Evolutionary conservation across 2,888 invertebrate genomes (phyloP), one percentile per base, ranked within the genome.

Genomic region (Drosophila longiperda): DNA sequence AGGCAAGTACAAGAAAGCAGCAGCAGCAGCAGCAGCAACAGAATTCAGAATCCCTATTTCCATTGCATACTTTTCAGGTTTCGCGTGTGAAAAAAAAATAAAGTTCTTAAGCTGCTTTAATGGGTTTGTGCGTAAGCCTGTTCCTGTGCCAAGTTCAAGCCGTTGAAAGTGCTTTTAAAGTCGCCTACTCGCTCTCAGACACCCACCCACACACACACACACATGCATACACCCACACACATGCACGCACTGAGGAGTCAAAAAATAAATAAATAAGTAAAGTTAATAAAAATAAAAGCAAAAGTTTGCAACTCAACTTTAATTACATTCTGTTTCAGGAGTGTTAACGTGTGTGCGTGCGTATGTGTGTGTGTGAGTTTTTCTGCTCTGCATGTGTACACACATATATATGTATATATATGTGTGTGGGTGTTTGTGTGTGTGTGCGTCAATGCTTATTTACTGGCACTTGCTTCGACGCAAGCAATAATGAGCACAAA

Each of bases 51-150:
- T 55, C 66, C 72, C 75, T 73, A 73, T 76, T 79, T 88, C 77
- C 87, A 78, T 86, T 90, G 90, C 85, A 85, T 88, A 88, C 90
- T 88, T 85, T 74, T 70, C 80, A 75, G 89, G 89, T 83, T 83
- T 84, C 89, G 87, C 80, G 89, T 74, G 62, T 60, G 69, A 75
- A 50, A 38, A 66, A 66, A 64, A 77, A 38, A 66, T 62, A 77
- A 83, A 90, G 84, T 84, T 83, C 89, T 77, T 91, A 90, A 90
- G 87, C 88, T 87, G 79, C 81, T 91, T 89, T 87, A 78, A 89
- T 88, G 83, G 89, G 85, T 81, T 83, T 75, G 86, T 90, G 86
- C 90, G 88, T 88, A 82, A 76, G 73, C 81, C 73, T 80, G 70
- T 76, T 76, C 84, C 85, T 80, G 70, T 76, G 80, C 84, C 85